These are phyloP conservation scores for Scyliorhinus canicula DNA, from an alignment of 2,797 vertebrate species.

Conservation along the genomic window DNA sequence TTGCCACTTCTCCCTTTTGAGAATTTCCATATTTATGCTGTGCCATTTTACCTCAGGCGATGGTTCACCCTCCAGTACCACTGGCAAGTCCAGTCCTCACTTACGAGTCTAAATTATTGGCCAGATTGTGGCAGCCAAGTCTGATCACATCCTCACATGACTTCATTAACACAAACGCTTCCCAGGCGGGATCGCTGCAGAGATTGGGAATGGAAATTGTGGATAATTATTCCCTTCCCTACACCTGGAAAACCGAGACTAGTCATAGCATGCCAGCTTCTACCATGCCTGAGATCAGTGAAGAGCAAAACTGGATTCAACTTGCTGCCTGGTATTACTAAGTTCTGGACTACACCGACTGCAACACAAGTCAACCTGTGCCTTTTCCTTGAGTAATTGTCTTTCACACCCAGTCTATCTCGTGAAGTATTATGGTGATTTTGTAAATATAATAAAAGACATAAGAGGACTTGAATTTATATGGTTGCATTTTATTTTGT, in stretches of 20 bases:
- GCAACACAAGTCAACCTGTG: background rate
- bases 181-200: background rate
- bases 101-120: background rate
- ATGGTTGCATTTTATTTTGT: background rate
- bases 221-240: background rate
- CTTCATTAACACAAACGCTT: background rate
- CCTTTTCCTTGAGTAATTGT: background rate
- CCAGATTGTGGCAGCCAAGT: background rate
- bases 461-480: background rate
- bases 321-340: background rate
- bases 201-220: background rate
- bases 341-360: background rate
- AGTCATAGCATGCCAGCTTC: background rate
- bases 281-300: background rate
- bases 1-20: background rate
- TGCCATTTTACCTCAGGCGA: background rate
- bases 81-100: background rate
- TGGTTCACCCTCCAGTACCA: background rate
- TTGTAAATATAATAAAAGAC: background rate
- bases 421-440: background rate
- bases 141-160: background rate
- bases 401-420: background rate
- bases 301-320: background rate
- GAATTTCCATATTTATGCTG: background rate
- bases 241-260: background rate